A percentile compares a stretch with the other conserved stretches of the same genome.
phyloP scores from a whole-genome alignment of 2,888 invertebrate genomes.

The Teleogryllus oceanicus region DNA sequence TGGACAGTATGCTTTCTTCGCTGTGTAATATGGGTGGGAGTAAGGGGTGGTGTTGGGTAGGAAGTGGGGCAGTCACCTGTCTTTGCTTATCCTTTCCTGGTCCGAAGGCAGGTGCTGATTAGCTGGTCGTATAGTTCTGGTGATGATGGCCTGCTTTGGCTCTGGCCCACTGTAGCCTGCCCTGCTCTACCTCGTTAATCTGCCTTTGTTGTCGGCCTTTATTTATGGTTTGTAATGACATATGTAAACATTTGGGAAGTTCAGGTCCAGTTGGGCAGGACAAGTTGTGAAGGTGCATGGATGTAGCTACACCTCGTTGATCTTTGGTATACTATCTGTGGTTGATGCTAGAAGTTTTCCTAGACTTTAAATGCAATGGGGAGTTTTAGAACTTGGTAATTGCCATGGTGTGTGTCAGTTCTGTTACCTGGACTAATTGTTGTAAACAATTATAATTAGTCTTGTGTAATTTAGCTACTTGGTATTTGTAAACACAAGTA shows the following conservation, averaged over 20 bases:
- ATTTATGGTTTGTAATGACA: not conserved
- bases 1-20: not conserved
- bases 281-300: not conserved
- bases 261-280: conserved; percentile 18
- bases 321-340: not conserved
- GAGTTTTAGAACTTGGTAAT: not conserved
- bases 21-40: not conserved
- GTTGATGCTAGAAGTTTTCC: conserved; percentile 5
- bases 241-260: conserved; percentile 3
- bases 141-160: not conserved
- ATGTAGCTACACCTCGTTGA: not conserved
- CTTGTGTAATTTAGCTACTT: not conserved
- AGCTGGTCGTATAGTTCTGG: not conserved
- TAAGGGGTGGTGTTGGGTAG: not conserved
- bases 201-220: conserved; percentile 6
- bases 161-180: not conserved
- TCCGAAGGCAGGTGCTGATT: not conserved
- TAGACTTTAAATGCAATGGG: not conserved
- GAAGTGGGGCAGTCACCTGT: not conserved
- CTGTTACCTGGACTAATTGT: not conserved
- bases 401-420: not conserved
- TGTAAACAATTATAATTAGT: not conserved
- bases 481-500: not conserved
- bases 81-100: not conserved
- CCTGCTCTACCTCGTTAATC: not conserved